A percentile compares a stretch with the other conserved stretches of the same genome.
Evolutionary conservation across 1,140 invertebrate species (phyloP).

Genomic region (Riptortus pedestris): DNA sequence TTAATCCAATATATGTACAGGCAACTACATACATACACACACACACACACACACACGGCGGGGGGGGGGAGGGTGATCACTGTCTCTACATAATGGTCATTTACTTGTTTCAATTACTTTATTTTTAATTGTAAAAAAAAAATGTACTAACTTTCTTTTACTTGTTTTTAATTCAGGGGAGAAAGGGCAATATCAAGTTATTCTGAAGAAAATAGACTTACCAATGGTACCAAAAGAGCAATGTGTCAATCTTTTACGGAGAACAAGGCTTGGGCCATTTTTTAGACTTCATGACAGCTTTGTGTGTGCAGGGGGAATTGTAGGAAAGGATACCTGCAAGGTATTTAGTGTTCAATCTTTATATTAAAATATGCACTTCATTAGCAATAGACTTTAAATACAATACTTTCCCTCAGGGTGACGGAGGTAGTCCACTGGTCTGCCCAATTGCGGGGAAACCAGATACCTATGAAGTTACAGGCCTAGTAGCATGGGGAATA

Average conservation of each 20-base stretch:
- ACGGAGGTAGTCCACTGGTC: constrained; percentile 34
- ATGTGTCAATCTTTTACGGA: constrained; percentile 48
- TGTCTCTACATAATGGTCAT: too few species aligned
- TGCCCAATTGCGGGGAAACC: constrained; percentile 35
- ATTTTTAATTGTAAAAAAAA: too few species aligned
- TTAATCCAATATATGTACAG: too few species aligned
- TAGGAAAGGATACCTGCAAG: constrained; percentile 50
- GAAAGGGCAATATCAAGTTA: constrained; percentile 53
- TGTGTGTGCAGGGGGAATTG: constrained; percentile 60
- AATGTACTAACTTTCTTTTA: too few species aligned
- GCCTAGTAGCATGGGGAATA: constrained; percentile 62
- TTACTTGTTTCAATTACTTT: too few species aligned
- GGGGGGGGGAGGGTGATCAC: too few species aligned
- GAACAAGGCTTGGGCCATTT: constrained; percentile 47
- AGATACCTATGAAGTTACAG: constrained; percentile 43
- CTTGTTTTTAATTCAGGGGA: constrained; percentile 37
- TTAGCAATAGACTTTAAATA: not conserved
- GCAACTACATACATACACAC: too few species aligned
- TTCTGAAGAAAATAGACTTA: constrained; percentile 58
- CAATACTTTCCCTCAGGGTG: too few species aligned
- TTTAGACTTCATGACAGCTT: constrained; percentile 54
- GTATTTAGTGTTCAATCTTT: constrained; percentile 46
- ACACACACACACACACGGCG: too few species aligned
- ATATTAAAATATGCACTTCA: not conserved
- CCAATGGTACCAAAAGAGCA: constrained; percentile 44